A percentile compares a stretch with the other conserved stretches of the same genome.
These are phyloP conservation scores for Noctilio leporinus DNA, from an alignment of 2,113 vertebrate species.

Conservation along the genomic window DNA sequence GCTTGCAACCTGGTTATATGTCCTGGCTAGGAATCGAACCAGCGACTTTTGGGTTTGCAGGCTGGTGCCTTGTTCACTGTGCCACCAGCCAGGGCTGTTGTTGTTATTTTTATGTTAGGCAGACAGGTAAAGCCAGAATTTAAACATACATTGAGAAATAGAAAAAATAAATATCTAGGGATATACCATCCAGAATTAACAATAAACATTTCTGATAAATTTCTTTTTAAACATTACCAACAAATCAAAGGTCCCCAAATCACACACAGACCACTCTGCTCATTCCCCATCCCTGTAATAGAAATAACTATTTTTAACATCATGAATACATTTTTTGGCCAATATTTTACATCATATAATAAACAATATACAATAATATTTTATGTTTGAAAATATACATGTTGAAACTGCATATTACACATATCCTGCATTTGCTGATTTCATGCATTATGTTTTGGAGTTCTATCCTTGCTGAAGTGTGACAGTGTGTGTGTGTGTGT, in stretches of 20 bases:
- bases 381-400: background rate
- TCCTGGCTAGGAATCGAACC: too few species aligned
- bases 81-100: too few species aligned
- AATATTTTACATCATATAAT: background rate
- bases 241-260: background rate
- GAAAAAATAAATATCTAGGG: background rate
- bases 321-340: background rate
- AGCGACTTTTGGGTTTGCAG: too few species aligned
- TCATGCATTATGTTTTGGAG: background rate
- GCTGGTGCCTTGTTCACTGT: too few species aligned
- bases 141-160: background rate
- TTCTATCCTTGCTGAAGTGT: background rate
- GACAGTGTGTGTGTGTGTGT: background rate
- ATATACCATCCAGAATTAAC: background rate
- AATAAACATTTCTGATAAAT: background rate
- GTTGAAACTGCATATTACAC: background rate
- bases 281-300: background rate
- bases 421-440: background rate
- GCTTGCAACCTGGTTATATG: too few species aligned
- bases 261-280: background rate
- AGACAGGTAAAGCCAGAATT: background rate
- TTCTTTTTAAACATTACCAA: background rate
- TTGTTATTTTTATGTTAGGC: background rate
- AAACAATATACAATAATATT: background rate
- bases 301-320: background rate